Evolutionary conservation across 2,888 invertebrate species (phyloP).

Genomic region (Metalampra italica): DNA sequence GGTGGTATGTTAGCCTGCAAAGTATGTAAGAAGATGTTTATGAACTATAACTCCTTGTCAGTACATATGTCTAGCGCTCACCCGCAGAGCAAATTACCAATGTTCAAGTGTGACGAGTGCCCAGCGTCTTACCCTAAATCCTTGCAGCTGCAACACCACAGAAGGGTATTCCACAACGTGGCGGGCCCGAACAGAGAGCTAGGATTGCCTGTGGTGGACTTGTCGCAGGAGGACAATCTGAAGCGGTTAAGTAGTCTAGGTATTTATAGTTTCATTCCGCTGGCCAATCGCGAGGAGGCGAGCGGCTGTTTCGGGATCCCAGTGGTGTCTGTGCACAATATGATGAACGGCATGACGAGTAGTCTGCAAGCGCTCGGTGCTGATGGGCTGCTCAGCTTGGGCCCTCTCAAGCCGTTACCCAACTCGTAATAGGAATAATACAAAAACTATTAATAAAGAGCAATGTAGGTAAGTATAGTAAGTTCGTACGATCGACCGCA

Average conservation of each 20-base stretch:
- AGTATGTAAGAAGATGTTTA: slow-evolving; percentile 70
- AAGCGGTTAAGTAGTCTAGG: slow-evolving; percentile 82
- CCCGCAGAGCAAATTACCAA: slow-evolving; percentile 53
- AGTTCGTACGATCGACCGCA: too few species aligned
- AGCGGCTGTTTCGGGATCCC: slow-evolving; percentile 85
- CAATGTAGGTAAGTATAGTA: too few species aligned
- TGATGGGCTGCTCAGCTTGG: slow-evolving; percentile 83
- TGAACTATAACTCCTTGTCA: slow-evolving; percentile 54
- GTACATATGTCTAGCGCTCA: slow-evolving; percentile 64
- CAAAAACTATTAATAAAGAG: background rate
- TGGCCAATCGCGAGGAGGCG: slow-evolving; percentile 80
- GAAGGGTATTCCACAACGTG: slow-evolving; percentile 69
- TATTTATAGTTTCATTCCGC: slow-evolving; percentile 85
- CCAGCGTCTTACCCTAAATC: slow-evolving; percentile 85
- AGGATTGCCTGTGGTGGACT: slow-evolving; percentile 85
- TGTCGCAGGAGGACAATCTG: slow-evolving; percentile 82
- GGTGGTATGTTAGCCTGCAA: slow-evolving; percentile 59
- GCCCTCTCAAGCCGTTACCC: slow-evolving; percentile 82
- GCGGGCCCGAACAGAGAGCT: slow-evolving; percentile 76
- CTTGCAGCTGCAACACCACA: slow-evolving; percentile 81
- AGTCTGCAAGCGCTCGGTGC: slow-evolving; percentile 82
- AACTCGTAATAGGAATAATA: slow-evolving; percentile 41
- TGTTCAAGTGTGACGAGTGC: slow-evolving; percentile 83
- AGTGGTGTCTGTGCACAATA: slow-evolving; percentile 82
- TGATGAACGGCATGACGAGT: slow-evolving; percentile 78